Percentiles rank a stretch among this genome's conserved stretches.
Evolutionary conservation across 2,888 invertebrate species (phyloP).

Genomic region (Poecilobothrus nobilitatus): DNA sequence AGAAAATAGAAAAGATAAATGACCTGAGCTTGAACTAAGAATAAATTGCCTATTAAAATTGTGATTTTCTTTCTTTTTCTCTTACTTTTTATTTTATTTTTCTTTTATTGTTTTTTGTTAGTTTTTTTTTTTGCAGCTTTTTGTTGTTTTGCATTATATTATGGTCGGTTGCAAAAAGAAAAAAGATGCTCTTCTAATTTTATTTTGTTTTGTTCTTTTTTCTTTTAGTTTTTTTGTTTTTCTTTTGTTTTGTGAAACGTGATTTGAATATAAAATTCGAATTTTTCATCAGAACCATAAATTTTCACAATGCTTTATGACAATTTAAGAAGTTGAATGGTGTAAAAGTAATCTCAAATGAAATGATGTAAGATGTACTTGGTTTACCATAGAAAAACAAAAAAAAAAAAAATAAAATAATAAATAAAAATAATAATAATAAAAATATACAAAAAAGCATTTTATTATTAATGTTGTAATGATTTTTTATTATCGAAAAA

Average conservation of each 20-base stretch:
- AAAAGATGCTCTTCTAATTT: background rate
- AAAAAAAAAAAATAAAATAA: too few relatives aligned
- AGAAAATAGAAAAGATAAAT: background rate
- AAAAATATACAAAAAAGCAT: too few relatives aligned
- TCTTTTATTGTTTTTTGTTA: too few relatives aligned
- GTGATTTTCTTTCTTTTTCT: too few relatives aligned
- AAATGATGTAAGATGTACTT: too few relatives aligned
- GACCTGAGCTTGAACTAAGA: background rate
- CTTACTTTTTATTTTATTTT: too few relatives aligned
- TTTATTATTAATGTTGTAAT: background rate
- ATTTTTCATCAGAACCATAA: background rate
- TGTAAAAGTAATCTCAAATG: background rate
- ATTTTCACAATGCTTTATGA: background rate
- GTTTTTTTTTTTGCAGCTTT: too few relatives aligned
- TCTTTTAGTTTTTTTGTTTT: background rate
- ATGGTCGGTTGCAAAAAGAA: background rate
- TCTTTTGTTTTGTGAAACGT: background rate
- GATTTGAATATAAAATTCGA: background rate
- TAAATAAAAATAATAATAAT: too few relatives aligned
- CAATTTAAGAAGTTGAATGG: slow-evolving; percentile 1
- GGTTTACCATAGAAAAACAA: too few relatives aligned
- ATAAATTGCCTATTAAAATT: slow-evolving; percentile 6
- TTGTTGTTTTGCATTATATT: background rate
- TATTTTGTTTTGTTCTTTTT: too few relatives aligned
- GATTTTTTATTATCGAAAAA: background rate